Base-by-base conservation (phyloP, 2,888 invertebrate species). In the Drosophila picticornis region DNA sequence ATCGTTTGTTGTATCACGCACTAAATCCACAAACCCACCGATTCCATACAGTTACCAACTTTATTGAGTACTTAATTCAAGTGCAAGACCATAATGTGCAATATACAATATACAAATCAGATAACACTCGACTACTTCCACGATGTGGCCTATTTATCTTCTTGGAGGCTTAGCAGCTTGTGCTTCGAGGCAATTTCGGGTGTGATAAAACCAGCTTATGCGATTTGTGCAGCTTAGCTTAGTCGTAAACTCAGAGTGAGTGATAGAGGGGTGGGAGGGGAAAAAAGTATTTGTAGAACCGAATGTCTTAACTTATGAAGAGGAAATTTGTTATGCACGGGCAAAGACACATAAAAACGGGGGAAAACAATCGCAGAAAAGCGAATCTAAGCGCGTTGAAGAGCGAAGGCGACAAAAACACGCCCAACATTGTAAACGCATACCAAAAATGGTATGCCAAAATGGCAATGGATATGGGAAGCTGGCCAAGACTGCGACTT, bases 261-360 rank as follows among this genome's bases (percentile, higher is more conserved):
- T 40, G 60, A 51, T 31, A 34, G 31, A 36, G 5, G 13, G 29
- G 19, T 40, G 19, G 65, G 10, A 19, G 48, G 19, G 66, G 65
- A 19, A 27, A 36, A n/a, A 65, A 46, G 80, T 71, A 66, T 66
- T 60, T 60, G 40, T 62, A 43, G 61, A 70, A 25, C 51, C 55
- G 51, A 74, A 76, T 68, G 73, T 71, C 69, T 80, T 79, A 79
- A 76, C 79, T 74, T 82, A 88, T 83, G 83, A 77, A 80, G 80
- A 83, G 86, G 68, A 83, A 77, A 83, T 83, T 84, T 72, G 88
- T 80, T 77, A 71, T 82, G 74, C 61, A 72, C 50, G 53, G 56
- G 16, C 51, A 62, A 46, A 57, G 46, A 66, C 57, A 70, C 67
- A 81, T 63, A 75, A 82, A 80, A 78, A 67, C 63, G 61, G 52